Evolutionary conservation across 1,140 invertebrate species (phyloP).

Genomic region (Drosophila suzukii): DNA sequence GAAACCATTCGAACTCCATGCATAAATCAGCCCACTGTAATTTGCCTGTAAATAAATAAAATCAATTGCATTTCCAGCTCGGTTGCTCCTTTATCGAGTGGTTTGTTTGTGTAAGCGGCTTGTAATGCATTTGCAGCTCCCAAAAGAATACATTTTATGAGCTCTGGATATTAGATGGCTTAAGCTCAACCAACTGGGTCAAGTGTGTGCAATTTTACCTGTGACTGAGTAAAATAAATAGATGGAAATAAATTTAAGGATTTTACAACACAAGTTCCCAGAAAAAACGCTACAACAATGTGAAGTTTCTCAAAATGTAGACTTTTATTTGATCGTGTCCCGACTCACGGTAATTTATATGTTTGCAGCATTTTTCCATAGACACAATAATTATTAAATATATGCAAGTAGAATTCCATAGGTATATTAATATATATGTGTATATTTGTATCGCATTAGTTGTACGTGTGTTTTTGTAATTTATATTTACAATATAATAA

Average conservation of each 20-base stretch:
- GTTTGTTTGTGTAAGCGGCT: neutral
- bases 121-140: slow-evolving; percentile 47
- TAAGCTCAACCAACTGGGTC: slow-evolving; percentile 3
- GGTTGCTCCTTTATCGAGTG: slow-evolving; percentile 1
- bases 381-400: slow-evolving; percentile 70
- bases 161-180: neutral
- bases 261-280: neutral
- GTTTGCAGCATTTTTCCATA: slow-evolving; percentile 67
- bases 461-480: slow-evolving; percentile 36
- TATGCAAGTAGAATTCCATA: slow-evolving; percentile 44
- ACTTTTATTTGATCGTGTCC: slow-evolving; percentile 74
- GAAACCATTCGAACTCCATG: slow-evolving; percentile 8
- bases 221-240: too few species aligned
- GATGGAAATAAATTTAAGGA: too few species aligned
- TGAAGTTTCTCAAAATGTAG: slow-evolving; percentile 78
- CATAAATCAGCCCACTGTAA: slow-evolving; percentile 51
- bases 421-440: slow-evolving; percentile 32
- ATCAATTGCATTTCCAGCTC: slow-evolving; percentile 28
- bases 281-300: neutral
- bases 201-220: too few species aligned
- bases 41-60: slow-evolving; percentile 36
- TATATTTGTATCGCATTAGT: slow-evolving; percentile 41
- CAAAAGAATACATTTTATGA: slow-evolving; percentile 43
- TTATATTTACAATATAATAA: slow-evolving; percentile 53
- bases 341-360: slow-evolving; percentile 58